Evolutionary conservation across 1,140 invertebrate genomes (phyloP), one percentile per base, ranked within the genome.

Genomic region (Platyscapa corneri): DNA sequence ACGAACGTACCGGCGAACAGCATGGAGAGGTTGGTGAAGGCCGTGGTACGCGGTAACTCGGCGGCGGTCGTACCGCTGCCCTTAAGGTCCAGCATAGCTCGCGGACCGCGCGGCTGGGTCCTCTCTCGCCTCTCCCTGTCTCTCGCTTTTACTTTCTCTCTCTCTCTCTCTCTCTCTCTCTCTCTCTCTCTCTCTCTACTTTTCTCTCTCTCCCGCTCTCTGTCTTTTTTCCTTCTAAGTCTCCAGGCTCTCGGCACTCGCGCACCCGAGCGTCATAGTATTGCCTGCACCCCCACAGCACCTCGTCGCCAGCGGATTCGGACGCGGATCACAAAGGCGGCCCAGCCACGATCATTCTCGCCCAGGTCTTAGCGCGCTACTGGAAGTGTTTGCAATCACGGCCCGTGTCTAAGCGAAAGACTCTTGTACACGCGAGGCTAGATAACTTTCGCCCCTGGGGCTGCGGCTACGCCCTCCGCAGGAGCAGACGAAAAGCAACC

Each of bases 11-110:
- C 95, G 88, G 94, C 94, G 91, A 95, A 95, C 85, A 95, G 92
- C 95, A 95, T 95, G 64, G 95, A 95, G 88, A 95, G 94, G 90
- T 95, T 95, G 85, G 94, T 94, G 88, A 94, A 94, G 86, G 95
- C 94, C 30, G 93, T 93, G 76, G 91, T 93, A 78, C 93, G 94
- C 92, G 90, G 94, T 91, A 89, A 92, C 93, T 94, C 95, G 90
- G 91, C 94, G 93, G 90, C 95, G 92, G 93, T 95, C 92, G 92
- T 95, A 93, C 93, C 92, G 93, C 93, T 95, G 92, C 93, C 95
- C 90, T 95, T 95, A 89, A 95, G 94, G 93, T 95, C 95, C 90
- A 95, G 92, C 95, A 95, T 95, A 83, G 8, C 85, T 86, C 67
- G 75, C 20, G 16, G 32, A 67, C 20, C 84, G 30, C 79, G 27